Conservation (phyloP, 2,888 invertebrate genomes). For the Sinodicranocentrus sp. region DNA sequence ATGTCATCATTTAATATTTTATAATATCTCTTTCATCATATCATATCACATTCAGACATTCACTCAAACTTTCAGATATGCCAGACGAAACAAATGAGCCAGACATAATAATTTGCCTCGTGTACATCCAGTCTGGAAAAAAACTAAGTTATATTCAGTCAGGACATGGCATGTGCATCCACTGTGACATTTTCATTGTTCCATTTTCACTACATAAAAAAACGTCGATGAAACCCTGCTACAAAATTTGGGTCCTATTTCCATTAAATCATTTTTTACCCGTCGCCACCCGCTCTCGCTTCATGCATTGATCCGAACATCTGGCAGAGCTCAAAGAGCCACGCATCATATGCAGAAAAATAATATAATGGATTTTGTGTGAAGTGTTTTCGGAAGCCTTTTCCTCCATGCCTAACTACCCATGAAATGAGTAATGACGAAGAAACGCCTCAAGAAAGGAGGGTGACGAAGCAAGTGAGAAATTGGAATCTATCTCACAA, state of each 20-base stretch:
- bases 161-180: too few species aligned
- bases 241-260: not conserved
- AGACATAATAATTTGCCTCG: too few species aligned
- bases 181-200: constrained; percentile 1
- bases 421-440: constrained; percentile 64
- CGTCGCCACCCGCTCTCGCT: too few species aligned
- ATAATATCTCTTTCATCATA: not conserved
- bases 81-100: too few species aligned
- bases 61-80: too few species aligned
- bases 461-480: constrained; percentile 50
- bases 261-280: not conserved
- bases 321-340: constrained; percentile 2
- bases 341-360: not conserved
- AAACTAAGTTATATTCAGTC: too few species aligned
- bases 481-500: constrained; percentile 8
- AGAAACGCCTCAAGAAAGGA: constrained; percentile 59
- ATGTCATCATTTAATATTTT: not conserved
- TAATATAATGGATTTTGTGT: constrained; percentile 6
- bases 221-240: not conserved
- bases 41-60: too few species aligned
- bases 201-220: not conserved
- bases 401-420: constrained; percentile 52
- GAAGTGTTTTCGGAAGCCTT: constrained; percentile 61
- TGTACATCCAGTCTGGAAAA: too few species aligned
- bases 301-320: constrained; percentile 2